Evolutionary conservation across 2,797 vertebrate species (phyloP).

Genomic region (Rhynchotus rufescens): DNA sequence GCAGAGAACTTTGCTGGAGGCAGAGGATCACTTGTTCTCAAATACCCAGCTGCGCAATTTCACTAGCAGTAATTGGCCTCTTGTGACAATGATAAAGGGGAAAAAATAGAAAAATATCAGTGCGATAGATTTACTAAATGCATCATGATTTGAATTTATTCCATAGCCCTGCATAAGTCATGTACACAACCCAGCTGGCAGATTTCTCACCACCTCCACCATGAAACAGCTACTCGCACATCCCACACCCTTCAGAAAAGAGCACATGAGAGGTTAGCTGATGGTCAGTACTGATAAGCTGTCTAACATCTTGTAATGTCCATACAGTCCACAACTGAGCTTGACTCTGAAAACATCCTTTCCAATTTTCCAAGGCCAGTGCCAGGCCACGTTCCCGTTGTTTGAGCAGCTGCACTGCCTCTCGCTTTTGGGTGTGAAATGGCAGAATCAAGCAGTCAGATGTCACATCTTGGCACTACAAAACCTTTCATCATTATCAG

Average conservation of each 20-base stretch:
- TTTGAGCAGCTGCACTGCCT: background rate
- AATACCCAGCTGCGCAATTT: background rate
- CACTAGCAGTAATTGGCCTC: background rate
- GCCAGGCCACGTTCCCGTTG: background rate
- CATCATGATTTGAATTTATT: background rate
- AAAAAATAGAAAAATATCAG: background rate
- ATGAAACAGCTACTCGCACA: background rate
- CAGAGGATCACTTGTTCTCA: background rate
- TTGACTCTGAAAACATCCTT: background rate
- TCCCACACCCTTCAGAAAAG: background rate
- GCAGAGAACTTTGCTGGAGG: background rate
- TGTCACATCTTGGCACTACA: background rate
- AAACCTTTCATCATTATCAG: background rate
- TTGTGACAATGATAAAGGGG: background rate
- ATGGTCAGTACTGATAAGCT: background rate
- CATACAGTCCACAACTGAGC: background rate
- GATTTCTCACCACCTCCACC: background rate
- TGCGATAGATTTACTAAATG: background rate
- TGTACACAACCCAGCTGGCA: background rate
- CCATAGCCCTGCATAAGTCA: background rate
- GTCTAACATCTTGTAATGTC: background rate
- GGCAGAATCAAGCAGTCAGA: slow-evolving; percentile 17
- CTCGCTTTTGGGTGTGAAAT: background rate
- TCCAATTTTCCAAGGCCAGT: background rate
- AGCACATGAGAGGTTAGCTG: background rate